Percentiles rank a stretch among this genome's conserved stretches.
These are phyloP conservation scores for Synergus umbraculus DNA, from an alignment of 2,888 invertebrate genomes.

Conservation along the genomic window DNA sequence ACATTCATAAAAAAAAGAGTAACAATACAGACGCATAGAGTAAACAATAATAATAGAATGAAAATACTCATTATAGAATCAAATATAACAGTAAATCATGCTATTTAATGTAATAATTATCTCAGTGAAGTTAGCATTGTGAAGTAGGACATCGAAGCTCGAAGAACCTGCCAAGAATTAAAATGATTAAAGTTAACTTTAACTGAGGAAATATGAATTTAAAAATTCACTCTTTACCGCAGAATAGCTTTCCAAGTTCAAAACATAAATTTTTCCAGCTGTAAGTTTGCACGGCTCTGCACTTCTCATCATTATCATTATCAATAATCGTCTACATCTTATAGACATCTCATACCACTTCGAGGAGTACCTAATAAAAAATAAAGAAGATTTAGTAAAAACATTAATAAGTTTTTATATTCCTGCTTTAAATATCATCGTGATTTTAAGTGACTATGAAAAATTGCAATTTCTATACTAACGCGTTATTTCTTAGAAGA, in stretches of 20 bases:
- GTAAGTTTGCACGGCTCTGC: not conserved
- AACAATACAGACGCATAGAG: too few relatives aligned
- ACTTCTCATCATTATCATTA: not conserved
- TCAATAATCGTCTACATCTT: not conserved
- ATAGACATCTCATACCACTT: not conserved
- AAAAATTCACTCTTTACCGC: not conserved
- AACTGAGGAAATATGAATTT: not conserved
- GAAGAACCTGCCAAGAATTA: not conserved
- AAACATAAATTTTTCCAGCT: not conserved
- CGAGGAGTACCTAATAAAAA: not conserved
- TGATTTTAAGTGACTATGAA: too few relatives aligned
- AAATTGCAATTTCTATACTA: not conserved
- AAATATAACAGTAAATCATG: too few relatives aligned
- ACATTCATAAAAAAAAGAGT: too few relatives aligned
- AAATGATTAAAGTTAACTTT: not conserved
- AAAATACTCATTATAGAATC: too few relatives aligned
- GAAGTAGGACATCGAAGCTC: conserved; percentile 13
- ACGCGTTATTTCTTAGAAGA: not conserved
- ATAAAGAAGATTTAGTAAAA: not conserved
- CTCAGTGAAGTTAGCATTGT: conserved; percentile 4
- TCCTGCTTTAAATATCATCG: too few relatives aligned
- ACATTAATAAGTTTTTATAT: too few relatives aligned
- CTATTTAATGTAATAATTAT: not conserved
- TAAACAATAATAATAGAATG: too few relatives aligned
- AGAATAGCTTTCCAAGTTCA: conserved; percentile 4